Evolutionary conservation across 2,888 invertebrate genomes (phyloP).

Genomic region (Thelaira solivaga): DNA sequence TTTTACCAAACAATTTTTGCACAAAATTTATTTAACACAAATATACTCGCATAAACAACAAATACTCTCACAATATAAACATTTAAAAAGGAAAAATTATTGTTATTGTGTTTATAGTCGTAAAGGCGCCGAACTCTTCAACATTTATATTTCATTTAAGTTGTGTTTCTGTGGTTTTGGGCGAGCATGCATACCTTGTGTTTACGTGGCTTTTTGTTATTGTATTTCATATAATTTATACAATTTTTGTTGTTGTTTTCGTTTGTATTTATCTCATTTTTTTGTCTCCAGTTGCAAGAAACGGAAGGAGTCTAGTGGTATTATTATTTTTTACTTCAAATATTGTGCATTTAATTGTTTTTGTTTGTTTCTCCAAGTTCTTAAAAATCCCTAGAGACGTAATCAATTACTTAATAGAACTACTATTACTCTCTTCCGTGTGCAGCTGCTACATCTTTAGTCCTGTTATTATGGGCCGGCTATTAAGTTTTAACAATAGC

Average conservation of each 20-base stretch:
- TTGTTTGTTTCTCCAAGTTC: conserved; percentile 57
- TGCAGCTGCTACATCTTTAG: not conserved
- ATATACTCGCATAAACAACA: conserved; percentile 9
- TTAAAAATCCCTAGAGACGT: conserved; percentile 76
- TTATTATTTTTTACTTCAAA: conserved; percentile 36
- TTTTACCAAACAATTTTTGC: conserved; percentile 9
- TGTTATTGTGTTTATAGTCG: conserved; percentile 73
- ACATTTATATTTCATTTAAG: conserved; percentile 26
- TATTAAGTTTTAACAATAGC: conserved; percentile 74
- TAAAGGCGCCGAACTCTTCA: conserved; percentile 63
- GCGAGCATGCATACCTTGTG: not conserved
- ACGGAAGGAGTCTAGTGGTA: not conserved
- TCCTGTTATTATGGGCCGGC: conserved; percentile 52
- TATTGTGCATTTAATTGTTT: not conserved
- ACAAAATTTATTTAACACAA: conserved; percentile 3
- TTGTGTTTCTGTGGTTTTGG: conserved; percentile 41
- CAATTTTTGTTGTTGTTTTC: not conserved
- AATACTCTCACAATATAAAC: conserved; percentile 16
- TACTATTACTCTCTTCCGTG: not conserved
- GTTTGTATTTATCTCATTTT: not conserved
- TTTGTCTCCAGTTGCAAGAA: not conserved
- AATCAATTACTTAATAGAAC: conserved; percentile 77
- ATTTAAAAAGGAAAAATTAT: conserved; percentile 68
- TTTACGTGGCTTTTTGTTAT: not conserved
- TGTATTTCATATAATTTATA: not conserved